These are phyloP conservation scores for Tetragnatha versicolor DNA, from an alignment of 1,140 invertebrate genomes.

Conservation along the genomic window DNA sequence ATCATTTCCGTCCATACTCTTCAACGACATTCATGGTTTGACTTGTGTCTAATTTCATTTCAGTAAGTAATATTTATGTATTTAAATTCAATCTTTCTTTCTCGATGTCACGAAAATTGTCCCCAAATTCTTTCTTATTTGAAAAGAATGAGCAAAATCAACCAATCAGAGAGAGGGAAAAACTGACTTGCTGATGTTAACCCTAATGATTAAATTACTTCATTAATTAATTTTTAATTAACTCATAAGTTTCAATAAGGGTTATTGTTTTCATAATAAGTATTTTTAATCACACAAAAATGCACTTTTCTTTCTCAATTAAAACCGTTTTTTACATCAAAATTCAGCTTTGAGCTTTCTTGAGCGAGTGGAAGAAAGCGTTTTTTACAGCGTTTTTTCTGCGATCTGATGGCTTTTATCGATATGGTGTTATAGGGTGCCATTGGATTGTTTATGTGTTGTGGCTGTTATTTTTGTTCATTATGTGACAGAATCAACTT, in stretches of 20 bases:
- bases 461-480: conserved; percentile 54
- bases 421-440: conserved; percentile 51
- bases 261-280: background rate
- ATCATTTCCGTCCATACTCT: too few species aligned
- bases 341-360: too few species aligned
- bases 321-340: background rate
- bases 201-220: conserved; percentile 38
- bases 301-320: conserved; percentile 20
- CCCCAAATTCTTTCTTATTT: background rate
- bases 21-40: too few species aligned
- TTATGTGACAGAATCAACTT: conserved; percentile 49
- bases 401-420: conserved; percentile 50
- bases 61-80: background rate
- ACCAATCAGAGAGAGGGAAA: conserved; percentile 47
- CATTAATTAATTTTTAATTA: conserved; percentile 13
- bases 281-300: conserved; percentile 3
- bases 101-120: background rate
- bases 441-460: conserved; percentile 55
- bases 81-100: background rate
- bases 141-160: conserved; percentile 22
- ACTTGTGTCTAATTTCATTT: too few species aligned
- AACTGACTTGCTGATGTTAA: conserved; percentile 4
- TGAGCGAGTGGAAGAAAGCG: conserved; percentile 5
- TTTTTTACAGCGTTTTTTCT: conserved; percentile 49
- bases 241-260: background rate